Conservation (phyloP, 2,888 invertebrate genomes). For the Cordilura impudica region DNA sequence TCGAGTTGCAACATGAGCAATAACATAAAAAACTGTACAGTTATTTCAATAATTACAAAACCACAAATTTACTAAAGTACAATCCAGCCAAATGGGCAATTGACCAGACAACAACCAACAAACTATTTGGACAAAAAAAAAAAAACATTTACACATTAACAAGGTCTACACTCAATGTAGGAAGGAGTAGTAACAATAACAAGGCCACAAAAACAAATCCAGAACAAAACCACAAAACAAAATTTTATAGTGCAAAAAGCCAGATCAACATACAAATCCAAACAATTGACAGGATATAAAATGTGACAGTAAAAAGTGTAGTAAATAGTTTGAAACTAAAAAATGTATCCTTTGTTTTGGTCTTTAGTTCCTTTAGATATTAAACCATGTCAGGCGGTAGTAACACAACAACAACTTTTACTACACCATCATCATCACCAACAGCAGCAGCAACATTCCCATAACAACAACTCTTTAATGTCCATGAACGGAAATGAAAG, state of each 20-base stretch:
- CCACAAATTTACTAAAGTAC: slow-evolving; percentile 75
- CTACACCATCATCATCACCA: slow-evolving; percentile 68
- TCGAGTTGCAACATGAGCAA: neutral
- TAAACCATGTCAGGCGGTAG: slow-evolving; percentile 69
- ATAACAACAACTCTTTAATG: slow-evolving; percentile 68
- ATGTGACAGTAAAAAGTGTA: slow-evolving; percentile 15
- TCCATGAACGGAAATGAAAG: slow-evolving; percentile 77
- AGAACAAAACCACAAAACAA: slow-evolving; percentile 55
- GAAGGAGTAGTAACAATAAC: slow-evolving; percentile 35
- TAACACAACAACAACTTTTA: slow-evolving; percentile 49
- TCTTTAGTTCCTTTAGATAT: slow-evolving; percentile 65
- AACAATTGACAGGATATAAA: slow-evolving; percentile 21
- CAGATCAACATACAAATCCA: slow-evolving; percentile 1
- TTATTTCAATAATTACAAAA: slow-evolving; percentile 77
- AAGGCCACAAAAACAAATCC: slow-evolving; percentile 61
- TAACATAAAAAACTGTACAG: slow-evolving; percentile 60
- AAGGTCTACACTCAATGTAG: slow-evolving; percentile 23
- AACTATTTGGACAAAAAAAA: slow-evolving; percentile 32
- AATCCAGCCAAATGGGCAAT: slow-evolving; percentile 54
- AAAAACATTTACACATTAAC: slow-evolving; percentile 8
- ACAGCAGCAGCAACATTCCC: slow-evolving; percentile 67
- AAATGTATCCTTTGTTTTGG: slow-evolving; percentile 50
- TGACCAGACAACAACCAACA: slow-evolving; percentile 43
- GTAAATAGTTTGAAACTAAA: slow-evolving; percentile 55
- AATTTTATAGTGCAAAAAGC: slow-evolving; percentile 45